Evolutionary conservation across 2,888 invertebrate species (phyloP).

Genomic region (Troides oblongomaculatus): DNA sequence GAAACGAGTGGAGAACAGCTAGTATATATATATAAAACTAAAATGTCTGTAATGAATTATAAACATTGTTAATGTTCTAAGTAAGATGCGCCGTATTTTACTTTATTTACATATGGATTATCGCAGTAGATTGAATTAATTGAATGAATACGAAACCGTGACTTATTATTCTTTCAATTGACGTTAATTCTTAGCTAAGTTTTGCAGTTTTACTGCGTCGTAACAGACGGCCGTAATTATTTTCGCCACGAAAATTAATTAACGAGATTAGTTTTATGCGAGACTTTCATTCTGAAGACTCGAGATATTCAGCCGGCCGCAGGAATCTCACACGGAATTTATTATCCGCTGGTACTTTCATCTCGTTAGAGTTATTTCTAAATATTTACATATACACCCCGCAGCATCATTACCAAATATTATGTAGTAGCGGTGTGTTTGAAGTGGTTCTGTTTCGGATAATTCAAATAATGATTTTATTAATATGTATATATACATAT

Average conservation of each 20-base stretch:
- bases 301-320: constrained; percentile 36
- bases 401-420: not conserved
- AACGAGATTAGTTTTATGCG: constrained; percentile 34
- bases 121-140: not conserved
- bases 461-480: not conserved
- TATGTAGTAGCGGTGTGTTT: too few relatives aligned
- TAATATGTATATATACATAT: too few relatives aligned
- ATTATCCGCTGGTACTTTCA: constrained; percentile 70
- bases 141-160: constrained; percentile 20
- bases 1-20: too few relatives aligned
- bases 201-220: constrained; percentile 27
- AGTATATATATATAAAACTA: too few relatives aligned
- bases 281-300: constrained; percentile 38
- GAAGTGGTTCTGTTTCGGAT: too few relatives aligned
- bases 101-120: too few relatives aligned
- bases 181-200: constrained; percentile 28
- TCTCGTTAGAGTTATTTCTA: constrained; percentile 58
- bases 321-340: constrained; percentile 57
- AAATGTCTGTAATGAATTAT: too few relatives aligned
- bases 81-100: too few relatives aligned
- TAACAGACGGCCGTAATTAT: constrained; percentile 36
- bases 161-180: constrained; percentile 25
- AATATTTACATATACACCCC: constrained; percentile 2
- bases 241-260: constrained; percentile 42
- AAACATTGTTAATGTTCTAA: too few relatives aligned